These are phyloP conservation scores for Globodera ellingtonae DNA, from an alignment of 1,140 invertebrate species.

Conservation along the genomic window DNA sequence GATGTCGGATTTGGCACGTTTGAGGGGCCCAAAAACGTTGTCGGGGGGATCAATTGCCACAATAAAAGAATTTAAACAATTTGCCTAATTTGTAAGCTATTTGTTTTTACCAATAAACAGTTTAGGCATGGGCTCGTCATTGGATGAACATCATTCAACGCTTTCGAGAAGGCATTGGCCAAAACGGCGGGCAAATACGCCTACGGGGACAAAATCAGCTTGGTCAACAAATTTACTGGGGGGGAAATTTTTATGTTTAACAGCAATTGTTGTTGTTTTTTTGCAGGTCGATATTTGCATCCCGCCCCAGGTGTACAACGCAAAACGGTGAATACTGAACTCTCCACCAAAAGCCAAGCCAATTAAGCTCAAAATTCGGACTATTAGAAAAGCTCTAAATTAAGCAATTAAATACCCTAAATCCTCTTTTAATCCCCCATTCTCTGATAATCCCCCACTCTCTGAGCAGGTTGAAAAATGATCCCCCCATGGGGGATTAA, in stretches of 20 bases:
- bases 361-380: no score
- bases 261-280: background rate
- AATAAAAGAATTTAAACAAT: background rate
- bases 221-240: constrained; percentile 70
- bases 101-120: constrained; percentile 24
- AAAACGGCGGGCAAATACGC: constrained; percentile 87
- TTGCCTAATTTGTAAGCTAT: no score
- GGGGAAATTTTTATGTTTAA: background rate
- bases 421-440: no score
- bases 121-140: constrained; percentile 79
- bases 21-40: no score
- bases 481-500: no score
- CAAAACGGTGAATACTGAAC: constrained; percentile 38
- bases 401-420: no score
- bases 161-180: constrained; percentile 82
- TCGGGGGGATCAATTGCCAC: no score
- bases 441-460: no score
- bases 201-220: constrained; percentile 84
- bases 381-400: no score
- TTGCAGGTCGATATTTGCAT: constrained; percentile 78
- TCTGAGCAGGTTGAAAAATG: no score
- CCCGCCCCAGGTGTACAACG: constrained; percentile 79
- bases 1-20: no score
- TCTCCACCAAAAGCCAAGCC: no score
- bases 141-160: constrained; percentile 82